These are phyloP conservation scores for Aplodontia rufa DNA, from an alignment of 2,113 vertebrate species.

Conservation along the genomic window DNA sequence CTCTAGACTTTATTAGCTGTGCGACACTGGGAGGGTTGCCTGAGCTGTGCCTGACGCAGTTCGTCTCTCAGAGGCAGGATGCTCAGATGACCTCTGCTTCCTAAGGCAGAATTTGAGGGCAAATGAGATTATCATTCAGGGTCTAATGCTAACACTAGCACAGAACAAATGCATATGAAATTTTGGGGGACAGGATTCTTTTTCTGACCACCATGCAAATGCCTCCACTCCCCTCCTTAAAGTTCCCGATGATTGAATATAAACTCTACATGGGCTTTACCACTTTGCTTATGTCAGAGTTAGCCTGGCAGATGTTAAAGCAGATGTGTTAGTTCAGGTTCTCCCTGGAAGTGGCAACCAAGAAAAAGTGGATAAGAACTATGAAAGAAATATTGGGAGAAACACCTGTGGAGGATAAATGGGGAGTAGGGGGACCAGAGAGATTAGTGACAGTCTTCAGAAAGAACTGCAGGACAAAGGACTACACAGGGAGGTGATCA, in stretches of 20 bases:
- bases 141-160: background rate
- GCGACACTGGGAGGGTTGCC: no score
- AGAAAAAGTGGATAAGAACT: background rate
- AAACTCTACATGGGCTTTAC: background rate
- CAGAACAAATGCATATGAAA: background rate
- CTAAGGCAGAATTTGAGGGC: no score
- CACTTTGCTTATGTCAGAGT: no score
- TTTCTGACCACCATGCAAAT: background rate
- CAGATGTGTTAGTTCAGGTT: no score
- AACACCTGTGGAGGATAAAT: background rate
- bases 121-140: background rate
- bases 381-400: no score
- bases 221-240: background rate
- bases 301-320: no score
- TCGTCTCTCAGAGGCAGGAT: background rate
- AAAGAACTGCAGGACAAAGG: no score
- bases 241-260: background rate
- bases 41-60: background rate
- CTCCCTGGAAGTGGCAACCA: background rate
- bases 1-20: background rate
- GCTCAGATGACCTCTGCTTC: fast-evolving
- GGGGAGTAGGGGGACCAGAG: background rate
- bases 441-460: background rate
- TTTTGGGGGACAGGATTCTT: no score
- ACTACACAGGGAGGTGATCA: background rate